phyloP scores from a whole-genome alignment of 2,888 invertebrate species.

The Lycophotia porphyrea region DNA sequence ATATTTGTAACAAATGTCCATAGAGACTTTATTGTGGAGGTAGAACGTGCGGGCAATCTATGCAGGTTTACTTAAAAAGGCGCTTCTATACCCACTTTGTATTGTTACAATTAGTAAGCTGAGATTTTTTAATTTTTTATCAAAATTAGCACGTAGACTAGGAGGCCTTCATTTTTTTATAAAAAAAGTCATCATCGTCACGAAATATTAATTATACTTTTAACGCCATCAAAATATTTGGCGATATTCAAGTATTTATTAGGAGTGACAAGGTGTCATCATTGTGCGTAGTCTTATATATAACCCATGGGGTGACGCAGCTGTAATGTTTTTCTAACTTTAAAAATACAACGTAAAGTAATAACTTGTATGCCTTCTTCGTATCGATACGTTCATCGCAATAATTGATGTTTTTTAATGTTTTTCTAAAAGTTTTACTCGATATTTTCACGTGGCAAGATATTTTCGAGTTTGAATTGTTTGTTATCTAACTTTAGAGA shows the following conservation, averaged over 20 bases:
- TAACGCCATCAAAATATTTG: constrained; percentile 60
- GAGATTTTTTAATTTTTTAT: constrained; percentile 55
- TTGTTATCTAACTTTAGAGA: constrained; percentile 51
- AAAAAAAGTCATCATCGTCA: constrained; percentile 39
- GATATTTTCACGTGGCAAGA: constrained; percentile 65
- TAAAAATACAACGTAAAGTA: constrained; percentile 67
- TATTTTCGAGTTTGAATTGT: constrained; percentile 51
- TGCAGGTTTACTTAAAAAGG: constrained; percentile 25
- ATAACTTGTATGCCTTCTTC: constrained; percentile 68
- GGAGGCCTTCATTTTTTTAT: constrained; percentile 52
- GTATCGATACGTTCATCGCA: constrained; percentile 66
- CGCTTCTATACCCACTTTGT: constrained; percentile 35
- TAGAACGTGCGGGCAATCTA: constrained; percentile 24
- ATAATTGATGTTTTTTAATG: constrained; percentile 66
- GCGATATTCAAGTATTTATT: constrained; percentile 55
- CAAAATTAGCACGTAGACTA: constrained; percentile 62
- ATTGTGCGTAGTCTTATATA: constrained; percentile 22
- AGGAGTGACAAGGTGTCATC: constrained; percentile 34
- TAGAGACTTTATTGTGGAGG: constrained; percentile 50
- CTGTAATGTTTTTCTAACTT: constrained; percentile 55
- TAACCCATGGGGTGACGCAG: constrained; percentile 26
- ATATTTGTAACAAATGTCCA: constrained; percentile 55
- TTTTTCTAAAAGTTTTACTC: constrained; percentile 55
- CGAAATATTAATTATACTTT: constrained; percentile 41
- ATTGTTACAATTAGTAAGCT: constrained; percentile 47